Conservation (phyloP, 2,888 invertebrate species). For the Caenorhabditis macrosperma region DNA sequence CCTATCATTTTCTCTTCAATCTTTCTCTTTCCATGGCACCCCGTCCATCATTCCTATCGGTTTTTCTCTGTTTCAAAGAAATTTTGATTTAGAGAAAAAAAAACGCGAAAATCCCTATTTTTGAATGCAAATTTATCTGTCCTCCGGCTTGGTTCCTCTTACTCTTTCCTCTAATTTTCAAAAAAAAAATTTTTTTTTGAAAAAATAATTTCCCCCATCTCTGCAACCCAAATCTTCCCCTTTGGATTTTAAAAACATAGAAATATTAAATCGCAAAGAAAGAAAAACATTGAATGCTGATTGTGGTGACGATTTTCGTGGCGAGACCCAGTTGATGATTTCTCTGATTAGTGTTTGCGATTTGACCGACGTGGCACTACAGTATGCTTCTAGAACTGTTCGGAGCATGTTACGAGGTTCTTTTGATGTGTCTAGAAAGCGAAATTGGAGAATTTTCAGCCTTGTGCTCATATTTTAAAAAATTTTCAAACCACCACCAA, state of each 20-base stretch:
- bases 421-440: too few species aligned
- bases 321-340: too few species aligned
- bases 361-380: too few species aligned
- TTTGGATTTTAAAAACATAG: background rate
- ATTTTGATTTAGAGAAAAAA: background rate
- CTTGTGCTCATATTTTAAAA: too few species aligned
- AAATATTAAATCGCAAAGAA: background rate
- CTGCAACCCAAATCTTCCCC: background rate
- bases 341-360: too few species aligned
- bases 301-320: too few species aligned
- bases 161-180: background rate
- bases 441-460: too few species aligned
- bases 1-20: background rate
- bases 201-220: background rate
- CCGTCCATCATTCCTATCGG: background rate
- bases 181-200: constrained; percentile 1
- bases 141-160: constrained; percentile 5
- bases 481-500: too few species aligned
- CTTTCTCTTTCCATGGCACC: constrained; percentile 16
- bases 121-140: constrained; percentile 1
- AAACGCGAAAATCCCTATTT: too few species aligned
- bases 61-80: background rate
- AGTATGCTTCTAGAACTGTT: too few species aligned
- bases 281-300: too few species aligned
- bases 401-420: too few species aligned